Base-by-base conservation (phyloP, 2,113 vertebrate genomes). In the Equus quagga region DNA sequence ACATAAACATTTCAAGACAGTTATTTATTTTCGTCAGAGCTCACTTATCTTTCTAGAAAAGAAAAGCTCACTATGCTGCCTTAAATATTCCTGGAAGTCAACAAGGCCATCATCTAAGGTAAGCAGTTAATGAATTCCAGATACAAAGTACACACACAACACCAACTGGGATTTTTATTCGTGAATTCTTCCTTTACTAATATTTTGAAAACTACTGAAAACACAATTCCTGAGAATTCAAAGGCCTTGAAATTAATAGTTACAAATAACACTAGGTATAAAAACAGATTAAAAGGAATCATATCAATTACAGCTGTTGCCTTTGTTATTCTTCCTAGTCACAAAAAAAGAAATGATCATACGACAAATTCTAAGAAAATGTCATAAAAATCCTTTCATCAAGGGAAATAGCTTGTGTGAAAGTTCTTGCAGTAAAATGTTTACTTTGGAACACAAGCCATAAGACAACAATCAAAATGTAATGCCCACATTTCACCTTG, bases 71-170 rank as follows among this genome's bases (percentile, higher is more conserved):
- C 26, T 67, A 24, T 19, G 73, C 36, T 41, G 1, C 62, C 70
- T 60, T 46, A 33, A 58, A 4, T 60, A 69, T 8, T 76, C 56
- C 75, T 62, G 0, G 23, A 33, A 41, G 28, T 33, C 44, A 58
- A 49, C 8, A n/a, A 82, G 82, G 46, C 60, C 11, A 33, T 14
- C 17, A 60, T 4, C 7, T 19, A 88, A 81, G 44, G 44, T 13
- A n/a, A 65, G 56, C 8, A 15, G 54, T 10, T 12, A 13, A 70
- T 5, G 49, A 81, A 58, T 65, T 31, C 10, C 72, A 54, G 46
- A 49, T 10, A 49, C 0, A 36, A 15, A 46, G 13, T 1, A 17
- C 2, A n/a, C 0, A 17, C 2, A n/a, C 0, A 31, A 36, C 17
- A 51, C 19, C 6, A 10, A 56, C 8, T 31, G n/a, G 44, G 70